A percentile compares a stretch with the other conserved stretches of the same genome.
Evolutionary conservation across 2,113 vertebrate species (phyloP).

Genomic region (Pluvialis apricaria): DNA sequence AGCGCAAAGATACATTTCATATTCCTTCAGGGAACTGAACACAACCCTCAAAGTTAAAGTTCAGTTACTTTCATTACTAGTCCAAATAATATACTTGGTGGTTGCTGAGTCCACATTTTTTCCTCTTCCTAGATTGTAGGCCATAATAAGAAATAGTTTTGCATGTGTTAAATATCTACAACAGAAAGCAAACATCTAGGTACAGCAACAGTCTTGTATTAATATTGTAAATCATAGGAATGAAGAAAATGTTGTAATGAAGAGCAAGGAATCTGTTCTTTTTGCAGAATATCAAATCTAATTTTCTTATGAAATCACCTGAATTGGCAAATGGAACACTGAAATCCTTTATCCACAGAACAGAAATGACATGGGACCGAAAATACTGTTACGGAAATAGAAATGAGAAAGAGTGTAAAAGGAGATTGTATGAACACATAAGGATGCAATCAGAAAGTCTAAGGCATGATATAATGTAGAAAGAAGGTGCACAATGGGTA

Average conservation of each 20-base stretch:
- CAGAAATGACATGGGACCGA: neutral
- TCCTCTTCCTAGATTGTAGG: neutral
- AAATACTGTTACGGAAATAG: neutral
- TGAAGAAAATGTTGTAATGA: neutral
- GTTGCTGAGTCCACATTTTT: neutral
- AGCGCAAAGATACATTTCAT: slow-evolving; percentile 13
- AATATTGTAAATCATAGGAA: neutral
- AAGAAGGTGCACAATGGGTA: neutral
- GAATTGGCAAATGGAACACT: neutral
- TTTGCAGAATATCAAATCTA: neutral
- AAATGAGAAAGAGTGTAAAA: neutral
- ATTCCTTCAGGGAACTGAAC: slow-evolving; percentile 13
- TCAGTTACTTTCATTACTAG: slow-evolving; percentile 12
- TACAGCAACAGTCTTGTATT: neutral
- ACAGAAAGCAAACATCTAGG: neutral
- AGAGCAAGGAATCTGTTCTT: neutral
- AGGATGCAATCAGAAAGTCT: neutral
- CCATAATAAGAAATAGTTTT: neutral
- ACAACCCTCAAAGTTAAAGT: neutral
- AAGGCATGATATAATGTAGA: neutral
- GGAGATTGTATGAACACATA: neutral
- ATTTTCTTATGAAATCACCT: neutral
- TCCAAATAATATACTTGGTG: slow-evolving; percentile 18
- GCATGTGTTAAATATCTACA: neutral
- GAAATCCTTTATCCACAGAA: neutral